phyloP scores from a whole-genome alignment of 2,888 invertebrate species.

The Plagodis pulveraria region DNA sequence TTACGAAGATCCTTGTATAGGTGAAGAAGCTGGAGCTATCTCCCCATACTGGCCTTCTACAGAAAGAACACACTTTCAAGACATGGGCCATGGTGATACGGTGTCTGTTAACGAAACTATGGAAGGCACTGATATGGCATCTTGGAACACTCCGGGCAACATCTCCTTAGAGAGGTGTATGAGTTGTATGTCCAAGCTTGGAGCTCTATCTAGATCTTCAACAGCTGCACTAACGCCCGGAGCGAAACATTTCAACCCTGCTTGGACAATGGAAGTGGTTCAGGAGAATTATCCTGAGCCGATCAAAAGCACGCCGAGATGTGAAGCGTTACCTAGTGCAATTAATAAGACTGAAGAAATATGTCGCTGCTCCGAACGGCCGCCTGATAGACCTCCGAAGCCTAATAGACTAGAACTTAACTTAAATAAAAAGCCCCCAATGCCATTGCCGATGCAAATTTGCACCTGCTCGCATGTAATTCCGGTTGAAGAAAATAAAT shows the following conservation, averaged over 20 bases:
- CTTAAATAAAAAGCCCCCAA: conserved; percentile 62
- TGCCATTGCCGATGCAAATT: conserved; percentile 51
- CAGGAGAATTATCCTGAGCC: conserved; percentile 45
- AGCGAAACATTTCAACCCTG: conserved; percentile 80
- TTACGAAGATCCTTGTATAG: conserved; percentile 62
- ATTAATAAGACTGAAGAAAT: conserved; percentile 53
- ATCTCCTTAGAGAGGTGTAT: conserved; percentile 86
- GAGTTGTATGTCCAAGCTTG: conserved; percentile 92
- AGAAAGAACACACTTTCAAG: conserved; percentile 79
- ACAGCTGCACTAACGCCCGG: conserved; percentile 83
- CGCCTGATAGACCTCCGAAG: conserved; percentile 88
- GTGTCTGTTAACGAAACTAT: conserved; percentile 61
- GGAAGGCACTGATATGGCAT: conserved; percentile 52
- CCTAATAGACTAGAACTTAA: conserved; percentile 58
- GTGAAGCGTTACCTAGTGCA: conserved; percentile 36
- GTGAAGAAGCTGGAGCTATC: conserved; percentile 75
- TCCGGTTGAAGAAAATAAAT: conserved; percentile 46
- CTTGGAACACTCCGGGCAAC: conserved; percentile 65
- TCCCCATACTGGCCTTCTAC: conserved; percentile 88
- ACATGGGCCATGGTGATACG: conserved; percentile 71
- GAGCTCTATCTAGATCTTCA: conserved; percentile 88
- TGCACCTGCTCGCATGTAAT: conserved; percentile 53
- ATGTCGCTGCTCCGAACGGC: conserved; percentile 50
- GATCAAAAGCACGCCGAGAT: conserved; percentile 35
- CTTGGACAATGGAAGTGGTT: conserved; percentile 83